A percentile compares a stretch with the other conserved stretches of the same genome.
These are phyloP conservation scores for Aix galericulata DNA, from an alignment of 2,113 vertebrate genomes.

Conservation along the genomic window DNA sequence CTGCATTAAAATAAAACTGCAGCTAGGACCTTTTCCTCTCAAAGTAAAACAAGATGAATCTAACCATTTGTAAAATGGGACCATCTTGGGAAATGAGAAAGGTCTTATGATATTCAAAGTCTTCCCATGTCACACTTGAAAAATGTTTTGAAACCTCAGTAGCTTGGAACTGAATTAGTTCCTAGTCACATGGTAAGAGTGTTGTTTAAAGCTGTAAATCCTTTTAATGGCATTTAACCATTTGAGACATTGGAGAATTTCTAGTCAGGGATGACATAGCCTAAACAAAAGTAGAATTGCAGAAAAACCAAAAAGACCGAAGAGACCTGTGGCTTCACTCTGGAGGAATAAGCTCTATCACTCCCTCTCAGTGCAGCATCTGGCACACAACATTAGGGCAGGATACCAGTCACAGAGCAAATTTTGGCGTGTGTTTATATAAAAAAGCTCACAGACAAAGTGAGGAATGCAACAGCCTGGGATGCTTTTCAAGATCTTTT, in stretches of 20 bases:
- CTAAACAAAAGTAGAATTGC: background rate
- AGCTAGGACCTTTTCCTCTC: background rate
- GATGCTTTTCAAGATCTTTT: background rate
- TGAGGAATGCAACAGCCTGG: background rate
- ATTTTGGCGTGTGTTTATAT: no score
- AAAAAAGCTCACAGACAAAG: background rate
- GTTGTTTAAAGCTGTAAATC: conserved; percentile 9
- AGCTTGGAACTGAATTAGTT: background rate
- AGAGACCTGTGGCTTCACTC: background rate
- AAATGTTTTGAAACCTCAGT: conserved; percentile 1
- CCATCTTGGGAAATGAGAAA: conserved; percentile 3
- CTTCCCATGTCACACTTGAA: background rate
- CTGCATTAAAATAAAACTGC: background rate
- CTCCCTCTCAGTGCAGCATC: background rate
- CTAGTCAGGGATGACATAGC: background rate
- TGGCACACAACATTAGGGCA: background rate
- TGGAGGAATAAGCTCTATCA: background rate
- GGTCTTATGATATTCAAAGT: background rate
- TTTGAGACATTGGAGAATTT: background rate
- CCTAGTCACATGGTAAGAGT: background rate
- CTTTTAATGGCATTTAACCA: background rate
- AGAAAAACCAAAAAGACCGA: background rate
- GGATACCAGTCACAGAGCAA: background rate
- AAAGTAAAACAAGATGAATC: conserved; percentile 20
- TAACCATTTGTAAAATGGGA: background rate